These are phyloP conservation scores for Calameuta idolon DNA, from an alignment of 2,888 invertebrate genomes.

Conservation along the genomic window DNA sequence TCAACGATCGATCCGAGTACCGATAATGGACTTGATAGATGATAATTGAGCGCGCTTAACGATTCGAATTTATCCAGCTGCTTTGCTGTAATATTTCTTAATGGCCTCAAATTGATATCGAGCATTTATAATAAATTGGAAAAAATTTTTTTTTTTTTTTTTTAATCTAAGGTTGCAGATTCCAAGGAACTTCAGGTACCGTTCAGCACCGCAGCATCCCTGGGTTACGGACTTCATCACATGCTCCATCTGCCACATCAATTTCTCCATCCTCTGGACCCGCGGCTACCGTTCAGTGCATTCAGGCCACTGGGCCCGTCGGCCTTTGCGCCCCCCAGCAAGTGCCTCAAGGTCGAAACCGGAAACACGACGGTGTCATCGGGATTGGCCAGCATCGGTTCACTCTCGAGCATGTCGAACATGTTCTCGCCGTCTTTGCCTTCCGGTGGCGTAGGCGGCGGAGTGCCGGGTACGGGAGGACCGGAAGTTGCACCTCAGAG, in stretches of 20 bases:
- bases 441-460: conserved; percentile 33
- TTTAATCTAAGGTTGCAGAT: conserved; percentile 52
- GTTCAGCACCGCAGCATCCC: conserved; percentile 71
- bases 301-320: conserved; percentile 75
- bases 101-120: background rate
- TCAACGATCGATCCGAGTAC: too few species aligned
- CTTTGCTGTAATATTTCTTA: background rate
- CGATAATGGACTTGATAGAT: too few species aligned
- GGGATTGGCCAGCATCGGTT: conserved; percentile 60
- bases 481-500: conserved; percentile 60
- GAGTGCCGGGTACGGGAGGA: conserved; percentile 23
- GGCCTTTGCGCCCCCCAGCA: conserved; percentile 77
- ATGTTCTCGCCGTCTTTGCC: conserved; percentile 63
- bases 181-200: conserved; percentile 76
- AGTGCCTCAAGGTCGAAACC: conserved; percentile 69
- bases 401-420: conserved; percentile 63
- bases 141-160: background rate
- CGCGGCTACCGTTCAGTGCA: conserved; percentile 73
- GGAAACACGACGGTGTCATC: conserved; percentile 52
- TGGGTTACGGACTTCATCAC: conserved; percentile 75
- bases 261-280: conserved; percentile 77
- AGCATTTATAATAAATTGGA: background rate
- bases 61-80: background rate
- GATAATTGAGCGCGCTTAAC: too few species aligned
- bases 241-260: conserved; percentile 80